Evolutionary conservation across 2,113 vertebrate genomes (phyloP), one percentile per base, ranked within the genome.

Genomic region (Cynocephalus volans): DNA sequence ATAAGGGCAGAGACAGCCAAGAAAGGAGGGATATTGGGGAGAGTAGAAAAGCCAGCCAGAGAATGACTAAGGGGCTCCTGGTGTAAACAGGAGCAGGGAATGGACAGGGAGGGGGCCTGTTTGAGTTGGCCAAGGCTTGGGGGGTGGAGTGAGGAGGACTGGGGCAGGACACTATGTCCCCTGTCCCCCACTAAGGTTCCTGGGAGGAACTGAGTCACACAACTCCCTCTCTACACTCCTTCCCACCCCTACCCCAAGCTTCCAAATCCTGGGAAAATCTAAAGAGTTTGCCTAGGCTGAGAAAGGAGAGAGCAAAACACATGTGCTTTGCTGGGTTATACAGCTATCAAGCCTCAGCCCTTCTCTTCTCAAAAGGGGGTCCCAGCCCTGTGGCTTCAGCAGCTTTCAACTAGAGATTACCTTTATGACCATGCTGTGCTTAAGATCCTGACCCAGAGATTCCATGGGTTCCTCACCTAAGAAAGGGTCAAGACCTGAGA

Each of bases 51-150:
- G 96, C 96, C 50, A 97, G 98, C 98, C 98, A 98, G 96, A 76
- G 96, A 93, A 98, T 98, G 98, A 98, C 98, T 98, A 98, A 98
- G 97, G 98, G 97, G 97, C 97, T 98, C 96, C 98, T 73, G 91
- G 92, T 96, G 56, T 97, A 98, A 98, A 98, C 98, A 98, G 97
- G 76, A 98, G 97, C 95, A 48, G 76, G 79, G 96, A 95, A 95
- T 95, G 95, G 96, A 91, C 96, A 97, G 97, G 96, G 97, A 96
- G 97, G 87, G 97, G 60, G 96, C 93, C 97, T 93, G 89, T 97
- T 98, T 97, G 96, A 96, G 76, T 98, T 97, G 98, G 97, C 97
- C 96, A 95, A 96, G 93, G 26, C 67, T 91, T n/a, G 89, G 93
- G 95, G 70, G 64, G 62, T 87, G 86, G 90, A 81, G 73, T 45